Base-by-base conservation (phyloP, 2,888 invertebrate genomes). In the Cryptosula pallasiana region DNA sequence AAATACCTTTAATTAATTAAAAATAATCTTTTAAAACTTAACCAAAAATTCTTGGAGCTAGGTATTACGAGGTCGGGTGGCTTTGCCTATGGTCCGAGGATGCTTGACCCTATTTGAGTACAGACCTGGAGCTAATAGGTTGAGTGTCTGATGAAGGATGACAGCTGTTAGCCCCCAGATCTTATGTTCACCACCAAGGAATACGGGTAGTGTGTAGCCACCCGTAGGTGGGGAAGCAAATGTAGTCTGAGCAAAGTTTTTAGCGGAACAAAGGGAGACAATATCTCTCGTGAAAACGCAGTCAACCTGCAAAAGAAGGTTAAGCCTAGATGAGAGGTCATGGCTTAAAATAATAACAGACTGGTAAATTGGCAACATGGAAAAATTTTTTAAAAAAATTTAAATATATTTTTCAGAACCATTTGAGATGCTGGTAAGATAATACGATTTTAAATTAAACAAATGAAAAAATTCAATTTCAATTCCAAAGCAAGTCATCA, bases 251-350 rank as follows among this genome's bases (percentile, higher is more conserved):
- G 78, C 72, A 16, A 76, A 73, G 72, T 78, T 77, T 9, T 69
- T 55, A 16, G 74, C 74, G 54, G 79, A 74, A 75, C 80, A 80
- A 32, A 81, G 72, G n/a, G 78, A 76, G 35, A 74, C 45, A 35
- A 81, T 74, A n/a, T 76, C 74, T 35, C 76, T 71, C 3, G 78
- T 77, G 72, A 81, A 81, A 0, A 80, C 78, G 63, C 72, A 72
- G 29, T 78, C 79, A 0, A 95, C 94, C 81, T 81, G 74, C 13
- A 75, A 76, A 45, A 35, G 29, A 45, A 72, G 63, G 20, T n/a
- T n/a, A n/a, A n/a, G n/a, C n/a, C n/a, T n/a, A n/a, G n/a, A n/a
- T n/a, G n/a, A n/a, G n/a, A n/a, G n/a, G n/a, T n/a, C n/a, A n/a
- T n/a, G n/a, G n/a, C n/a, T n/a, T n/a, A n/a, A n/a, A n/a, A n/a